Conservation (phyloP, 2,113 vertebrate species). For the Cyprinus carpio region DNA sequence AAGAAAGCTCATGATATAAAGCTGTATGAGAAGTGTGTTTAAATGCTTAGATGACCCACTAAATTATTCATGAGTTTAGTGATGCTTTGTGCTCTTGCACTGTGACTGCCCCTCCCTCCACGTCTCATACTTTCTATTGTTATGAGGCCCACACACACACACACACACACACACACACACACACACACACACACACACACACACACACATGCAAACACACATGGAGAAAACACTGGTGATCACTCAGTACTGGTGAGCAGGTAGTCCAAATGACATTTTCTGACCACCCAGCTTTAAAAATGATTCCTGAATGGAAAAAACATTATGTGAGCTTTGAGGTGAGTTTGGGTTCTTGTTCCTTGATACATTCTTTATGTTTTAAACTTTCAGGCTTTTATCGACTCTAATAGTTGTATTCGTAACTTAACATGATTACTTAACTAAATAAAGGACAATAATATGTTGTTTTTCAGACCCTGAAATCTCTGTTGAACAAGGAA, state of each 20-base stretch:
- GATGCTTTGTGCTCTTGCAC: conserved; percentile 57
- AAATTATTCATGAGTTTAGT: conserved; percentile 59
- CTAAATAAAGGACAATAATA: background rate
- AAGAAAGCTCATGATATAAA: background rate
- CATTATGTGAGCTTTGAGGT: conserved; percentile 46
- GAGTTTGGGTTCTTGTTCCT: background rate
- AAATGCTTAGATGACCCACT: conserved; percentile 45
- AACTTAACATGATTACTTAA: background rate
- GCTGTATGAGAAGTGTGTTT: conserved; percentile 16
- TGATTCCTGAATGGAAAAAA: conserved; percentile 48
- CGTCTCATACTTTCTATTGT: background rate
- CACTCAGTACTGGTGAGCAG: background rate
- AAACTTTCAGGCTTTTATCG: background rate
- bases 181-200: conserved; percentile 17
- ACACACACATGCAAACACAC: conserved; percentile 30
- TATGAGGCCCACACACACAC: conserved; percentile 11
- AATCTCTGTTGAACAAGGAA: conserved; percentile 39
- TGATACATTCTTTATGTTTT: background rate
- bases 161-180: conserved; percentile 10
- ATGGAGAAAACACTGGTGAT: background rate
- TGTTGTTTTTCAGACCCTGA: conserved; percentile 30
- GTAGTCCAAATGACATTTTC: background rate
- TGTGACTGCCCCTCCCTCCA: conserved; percentile 51
- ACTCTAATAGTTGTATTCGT: background rate
- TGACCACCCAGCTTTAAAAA: background rate